A percentile compares a stretch with the other conserved stretches of the same genome.
phyloP scores from a whole-genome alignment of 2,888 invertebrate species.

The Marronus borbonicus region DNA sequence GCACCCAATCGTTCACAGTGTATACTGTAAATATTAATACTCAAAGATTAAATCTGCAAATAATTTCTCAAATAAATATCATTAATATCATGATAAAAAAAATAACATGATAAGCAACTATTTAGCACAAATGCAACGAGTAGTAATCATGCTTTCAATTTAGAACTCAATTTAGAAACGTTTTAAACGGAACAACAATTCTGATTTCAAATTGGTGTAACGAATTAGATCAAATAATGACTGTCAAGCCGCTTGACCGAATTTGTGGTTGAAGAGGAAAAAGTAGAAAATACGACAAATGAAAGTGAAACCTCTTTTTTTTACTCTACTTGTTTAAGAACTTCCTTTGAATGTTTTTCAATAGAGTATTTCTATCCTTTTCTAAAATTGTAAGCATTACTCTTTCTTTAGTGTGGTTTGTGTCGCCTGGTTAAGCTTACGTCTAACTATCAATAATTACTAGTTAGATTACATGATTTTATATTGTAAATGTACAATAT shows the following conservation, averaged over 20 bases:
- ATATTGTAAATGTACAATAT: not conserved
- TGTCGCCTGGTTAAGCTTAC: not conserved
- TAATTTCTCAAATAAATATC: no score
- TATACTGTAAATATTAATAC: no score
- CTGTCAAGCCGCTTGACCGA: slow-evolving; percentile 7
- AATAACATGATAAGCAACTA: no score
- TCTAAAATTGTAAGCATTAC: slow-evolving; percentile 4
- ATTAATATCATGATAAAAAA: no score
- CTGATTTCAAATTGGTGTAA: not conserved
- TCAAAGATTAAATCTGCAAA: no score
- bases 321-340: not conserved
- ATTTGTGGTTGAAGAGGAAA: not conserved
- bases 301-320: not conserved
- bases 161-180: not conserved
- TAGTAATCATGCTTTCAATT: not conserved
- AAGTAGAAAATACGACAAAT: not conserved
- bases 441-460: not conserved
- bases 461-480: not conserved
- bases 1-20: no score
- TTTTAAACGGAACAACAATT: slow-evolving; percentile 1
- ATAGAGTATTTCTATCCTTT: not conserved
- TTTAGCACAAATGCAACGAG: no score
- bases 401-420: not conserved
- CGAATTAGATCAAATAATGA: slow-evolving; percentile 3
- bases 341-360: not conserved